Base-by-base conservation (phyloP, 2,113 vertebrate genomes). In the Trematomus loennbergii region DNA sequence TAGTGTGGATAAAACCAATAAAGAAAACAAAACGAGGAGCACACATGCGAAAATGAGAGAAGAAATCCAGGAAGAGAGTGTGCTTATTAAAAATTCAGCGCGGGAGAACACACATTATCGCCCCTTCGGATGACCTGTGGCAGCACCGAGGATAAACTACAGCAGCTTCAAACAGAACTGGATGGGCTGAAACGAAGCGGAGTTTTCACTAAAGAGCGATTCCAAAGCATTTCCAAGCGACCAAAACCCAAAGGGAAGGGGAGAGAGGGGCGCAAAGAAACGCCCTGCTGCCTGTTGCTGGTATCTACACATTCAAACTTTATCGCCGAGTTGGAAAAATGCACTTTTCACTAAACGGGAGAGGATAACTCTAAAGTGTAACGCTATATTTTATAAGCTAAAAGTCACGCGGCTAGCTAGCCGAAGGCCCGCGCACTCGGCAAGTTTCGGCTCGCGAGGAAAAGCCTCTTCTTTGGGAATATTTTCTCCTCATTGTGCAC, bases 231-330 rank as follows among this genome's bases (percentile, higher is more conserved):
- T 81, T 86, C 45, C 72, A 74, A 88, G 89, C 86, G 87, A 60
- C 76, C 78, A 71, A 82, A 90, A 58, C 75, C 36, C 53, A 65
- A 68, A 75, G 83, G 75, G 81, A 88, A 85, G 88, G 87, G 81
- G 85, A 86, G 83, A 84, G 82, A 92, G 89, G 91, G 85, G 90
- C 84, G 72, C 75, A 36, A 84, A 92, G 94, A 95, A 94, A 94
- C 95, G 94, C 95, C 95, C 95, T 92, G 83, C 84, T 50, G 91
- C 88, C 94, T 92, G 93, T 87, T 92, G 90, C 90, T 87, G 86
- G 57, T 83, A 64, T 80, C 83, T 86, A 79, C 71, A 85, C 91
- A 91, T 88, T 87, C 87, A 90, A 94, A 94, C 90, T 94, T 94
- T 89, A 88, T 87, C 83, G 79, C 83, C 87, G 90, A 92, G 84